A percentile compares a stretch with the other conserved stretches of the same genome.
Evolutionary conservation across 2,888 invertebrate genomes (phyloP).

Genomic region (Volucella inflata): DNA sequence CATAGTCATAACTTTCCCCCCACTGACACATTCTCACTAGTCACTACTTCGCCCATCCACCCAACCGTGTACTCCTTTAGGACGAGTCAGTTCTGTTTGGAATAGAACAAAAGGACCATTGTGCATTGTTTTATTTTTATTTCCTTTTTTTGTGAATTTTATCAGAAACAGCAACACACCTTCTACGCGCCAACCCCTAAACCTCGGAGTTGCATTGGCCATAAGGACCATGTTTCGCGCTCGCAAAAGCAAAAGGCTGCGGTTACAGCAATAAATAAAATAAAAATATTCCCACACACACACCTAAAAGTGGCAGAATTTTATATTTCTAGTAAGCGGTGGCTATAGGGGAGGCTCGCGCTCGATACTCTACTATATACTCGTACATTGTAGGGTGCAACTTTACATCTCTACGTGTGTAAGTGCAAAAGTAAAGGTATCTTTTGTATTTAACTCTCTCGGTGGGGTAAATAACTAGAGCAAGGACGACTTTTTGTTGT

Average conservation of each 20-base stretch:
- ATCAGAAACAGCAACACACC: conserved; percentile 58
- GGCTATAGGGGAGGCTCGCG: too few relatives aligned
- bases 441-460: conserved; percentile 17
- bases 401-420: conserved; percentile 7
- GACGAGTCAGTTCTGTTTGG: conserved; percentile 42
- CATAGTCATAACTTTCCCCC: conserved; percentile 49
- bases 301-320: conserved; percentile 13
- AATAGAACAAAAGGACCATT: conserved; percentile 30
- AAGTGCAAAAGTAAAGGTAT: conserved; percentile 1
- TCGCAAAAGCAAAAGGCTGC: conserved; percentile 22
- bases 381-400: neutral
- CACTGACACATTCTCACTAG: conserved; percentile 26
- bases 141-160: conserved; percentile 28
- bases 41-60: conserved; percentile 13
- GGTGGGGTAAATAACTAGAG: conserved; percentile 52
- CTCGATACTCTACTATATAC: too few relatives aligned
- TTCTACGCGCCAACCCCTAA: conserved; percentile 32
- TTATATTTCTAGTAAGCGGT: too few relatives aligned
- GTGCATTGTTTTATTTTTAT: conserved; percentile 48
- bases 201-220: conserved; percentile 54
- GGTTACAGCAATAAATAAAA: conserved; percentile 55
- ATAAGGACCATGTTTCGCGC: conserved; percentile 46
- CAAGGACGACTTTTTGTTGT: conserved; percentile 60
- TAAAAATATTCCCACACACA: conserved; percentile 27
- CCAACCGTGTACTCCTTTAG: conserved; percentile 5